These are phyloP conservation scores for Pelvicachromis taeniatus DNA, from an alignment of 2,113 vertebrate species.

Conservation along the genomic window DNA sequence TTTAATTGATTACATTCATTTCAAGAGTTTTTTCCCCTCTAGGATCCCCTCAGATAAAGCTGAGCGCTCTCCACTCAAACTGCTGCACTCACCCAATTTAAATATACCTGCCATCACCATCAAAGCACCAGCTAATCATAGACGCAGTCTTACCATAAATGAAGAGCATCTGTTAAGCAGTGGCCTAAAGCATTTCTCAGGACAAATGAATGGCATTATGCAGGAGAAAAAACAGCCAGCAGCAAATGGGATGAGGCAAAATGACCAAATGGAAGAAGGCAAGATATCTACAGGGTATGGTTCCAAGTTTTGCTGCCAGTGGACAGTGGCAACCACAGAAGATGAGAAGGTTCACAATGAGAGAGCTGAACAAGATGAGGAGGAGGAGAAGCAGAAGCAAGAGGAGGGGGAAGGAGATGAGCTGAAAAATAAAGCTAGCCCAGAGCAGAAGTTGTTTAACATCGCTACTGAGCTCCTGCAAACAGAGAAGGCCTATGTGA, in stretches of 20 bases:
- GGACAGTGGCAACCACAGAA: not conserved
- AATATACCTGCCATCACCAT: not conserved
- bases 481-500: slow-evolving; percentile 83
- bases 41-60: slow-evolving; percentile 7
- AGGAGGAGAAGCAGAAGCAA: not conserved
- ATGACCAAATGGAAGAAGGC: not conserved
- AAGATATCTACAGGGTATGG: not conserved
- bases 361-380: not conserved
- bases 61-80: not conserved
- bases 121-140: not conserved
- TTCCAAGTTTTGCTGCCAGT: slow-evolving; percentile 13
- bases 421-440: slow-evolving; percentile 11
- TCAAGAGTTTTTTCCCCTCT: not conserved
- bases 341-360: not conserved
- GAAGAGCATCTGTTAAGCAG: not conserved
- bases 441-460: slow-evolving; percentile 72
- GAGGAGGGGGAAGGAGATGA: not conserved
- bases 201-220: not conserved
- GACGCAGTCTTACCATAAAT: not conserved
- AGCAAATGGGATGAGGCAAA: not conserved
- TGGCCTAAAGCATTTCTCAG: not conserved
- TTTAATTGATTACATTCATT: not conserved
- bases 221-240: not conserved
- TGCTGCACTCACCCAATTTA: not conserved
- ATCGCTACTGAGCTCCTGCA: slow-evolving; percentile 82